Evolutionary conservation across 1,140 invertebrate species (phyloP).

Genomic region (Phthorimaea operculella): DNA sequence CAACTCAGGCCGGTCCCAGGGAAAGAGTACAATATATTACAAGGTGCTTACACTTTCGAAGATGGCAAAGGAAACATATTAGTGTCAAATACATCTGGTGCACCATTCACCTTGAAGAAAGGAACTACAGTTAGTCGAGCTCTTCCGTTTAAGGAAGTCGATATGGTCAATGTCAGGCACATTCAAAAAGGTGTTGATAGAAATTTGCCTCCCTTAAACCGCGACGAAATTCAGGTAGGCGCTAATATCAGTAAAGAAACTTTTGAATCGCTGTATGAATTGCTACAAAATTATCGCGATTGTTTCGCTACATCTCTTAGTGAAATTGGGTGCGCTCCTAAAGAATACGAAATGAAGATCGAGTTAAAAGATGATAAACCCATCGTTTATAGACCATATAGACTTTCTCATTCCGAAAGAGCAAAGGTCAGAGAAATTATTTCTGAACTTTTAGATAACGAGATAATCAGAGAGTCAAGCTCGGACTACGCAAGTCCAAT

Average conservation of each 20-base stretch:
- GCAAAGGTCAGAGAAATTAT: neutral
- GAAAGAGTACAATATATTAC: neutral
- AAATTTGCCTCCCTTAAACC: neutral
- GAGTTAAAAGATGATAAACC: conserved; percentile 18
- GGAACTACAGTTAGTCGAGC: neutral
- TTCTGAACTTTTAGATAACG: conserved; percentile 12
- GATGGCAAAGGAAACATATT: neutral
- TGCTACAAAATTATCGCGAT: conserved; percentile 1
- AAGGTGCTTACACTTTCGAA: neutral
- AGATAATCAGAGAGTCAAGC: conserved; percentile 34
- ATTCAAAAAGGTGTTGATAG: neutral
- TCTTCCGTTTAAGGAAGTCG: neutral
- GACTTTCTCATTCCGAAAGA: conserved; percentile 3
- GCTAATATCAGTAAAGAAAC: neutral
- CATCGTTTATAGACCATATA: conserved; percentile 20
- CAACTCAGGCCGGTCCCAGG: neutral
- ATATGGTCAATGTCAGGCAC: neutral
- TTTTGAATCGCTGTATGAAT: neutral
- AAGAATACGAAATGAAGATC: conserved; percentile 16
- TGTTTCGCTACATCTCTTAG: conserved; percentile 22
- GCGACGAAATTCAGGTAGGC: neutral
- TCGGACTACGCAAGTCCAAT: conserved; percentile 22
- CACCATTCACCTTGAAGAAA: neutral
- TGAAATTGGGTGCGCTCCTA: conserved; percentile 8
- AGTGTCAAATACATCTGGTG: no score